A percentile compares a stretch with the other conserved stretches of the same genome.
These are phyloP conservation scores for Eulemur albifrons DNA, from an alignment of 2,797 vertebrate genomes.

Conservation along the genomic window DNA sequence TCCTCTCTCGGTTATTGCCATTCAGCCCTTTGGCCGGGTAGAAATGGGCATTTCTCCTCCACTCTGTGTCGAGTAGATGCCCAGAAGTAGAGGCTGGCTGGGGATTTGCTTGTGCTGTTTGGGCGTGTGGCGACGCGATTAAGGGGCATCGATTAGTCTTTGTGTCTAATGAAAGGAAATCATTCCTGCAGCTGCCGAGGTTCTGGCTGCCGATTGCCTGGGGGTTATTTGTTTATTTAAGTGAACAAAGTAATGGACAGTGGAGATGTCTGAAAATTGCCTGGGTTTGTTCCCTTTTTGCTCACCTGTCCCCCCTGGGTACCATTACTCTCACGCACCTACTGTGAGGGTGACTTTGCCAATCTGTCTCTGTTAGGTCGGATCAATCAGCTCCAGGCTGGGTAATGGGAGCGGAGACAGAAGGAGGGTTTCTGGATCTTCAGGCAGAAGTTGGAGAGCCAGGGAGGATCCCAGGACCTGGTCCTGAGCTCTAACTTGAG, in stretches of 20 bases:
- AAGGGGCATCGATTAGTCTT: constrained; percentile 67
- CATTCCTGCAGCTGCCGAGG: constrained; percentile 52
- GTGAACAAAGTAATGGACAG: constrained; percentile 52
- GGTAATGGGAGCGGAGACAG: not conserved
- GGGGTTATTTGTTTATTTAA: constrained; percentile 71
- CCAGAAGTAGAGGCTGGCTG: not conserved
- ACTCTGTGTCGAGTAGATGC: not conserved
- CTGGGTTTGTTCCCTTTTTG: constrained; percentile 67
- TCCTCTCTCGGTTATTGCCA: accelerated
- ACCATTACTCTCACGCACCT: constrained; percentile 60
- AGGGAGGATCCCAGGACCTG: not conserved
- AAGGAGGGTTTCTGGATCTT: not conserved
- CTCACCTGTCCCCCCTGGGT: constrained; percentile 74
- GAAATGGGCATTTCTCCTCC: not conserved
- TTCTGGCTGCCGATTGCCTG: constrained; percentile 44
- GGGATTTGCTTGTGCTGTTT: not conserved
- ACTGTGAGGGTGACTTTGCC: constrained; percentile 61
- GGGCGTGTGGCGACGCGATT: not conserved
- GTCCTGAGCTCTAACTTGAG: not conserved
- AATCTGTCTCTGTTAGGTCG: constrained; percentile 68
- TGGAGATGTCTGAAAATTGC: constrained; percentile 67
- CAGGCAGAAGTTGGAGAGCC: not conserved
- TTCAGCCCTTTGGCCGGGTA: not conserved
- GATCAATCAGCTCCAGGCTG: constrained; percentile 64
- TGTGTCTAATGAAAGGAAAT: constrained; percentile 68